Evolutionary conservation across 2,113 vertebrate genomes (phyloP).

Genomic region (Sinocyclocheilus anophthalmus): DNA sequence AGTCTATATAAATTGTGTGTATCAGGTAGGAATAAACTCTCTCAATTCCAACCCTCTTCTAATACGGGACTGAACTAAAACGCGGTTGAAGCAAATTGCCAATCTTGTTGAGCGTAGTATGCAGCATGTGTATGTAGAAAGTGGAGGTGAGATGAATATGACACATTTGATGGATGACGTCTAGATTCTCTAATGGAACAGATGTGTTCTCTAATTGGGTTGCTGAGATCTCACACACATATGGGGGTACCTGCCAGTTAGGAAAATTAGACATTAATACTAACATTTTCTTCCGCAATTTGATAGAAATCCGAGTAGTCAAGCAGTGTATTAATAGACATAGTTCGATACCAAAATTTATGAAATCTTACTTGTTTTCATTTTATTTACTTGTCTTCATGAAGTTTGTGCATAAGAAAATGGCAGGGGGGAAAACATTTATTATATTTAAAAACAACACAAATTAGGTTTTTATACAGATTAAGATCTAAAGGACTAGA

Average conservation of each 20-base stretch:
- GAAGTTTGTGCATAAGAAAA: not conserved
- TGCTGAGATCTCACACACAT: slow-evolving; percentile 64
- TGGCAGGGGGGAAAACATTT: not conserved
- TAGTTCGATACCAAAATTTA: not conserved
- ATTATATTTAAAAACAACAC: not conserved
- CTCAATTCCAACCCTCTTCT: not conserved
- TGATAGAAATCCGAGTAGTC: slow-evolving; percentile 57
- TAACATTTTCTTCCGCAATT: slow-evolving; percentile 61
- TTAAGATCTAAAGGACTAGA: not conserved
- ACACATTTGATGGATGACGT: slow-evolving; percentile 72
- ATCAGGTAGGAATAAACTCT: not conserved
- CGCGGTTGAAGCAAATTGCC: not conserved
- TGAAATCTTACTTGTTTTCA: not conserved
- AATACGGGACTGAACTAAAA: not conserved
- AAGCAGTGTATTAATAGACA: slow-evolving; percentile 48
- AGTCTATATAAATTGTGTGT: not conserved
- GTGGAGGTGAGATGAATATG: slow-evolving; percentile 56
- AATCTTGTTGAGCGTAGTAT: slow-evolving; percentile 25
- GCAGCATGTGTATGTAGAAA: not conserved
- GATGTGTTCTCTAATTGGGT: slow-evolving; percentile 75
- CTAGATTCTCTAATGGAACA: slow-evolving; percentile 71
- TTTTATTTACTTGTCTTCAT: no score
- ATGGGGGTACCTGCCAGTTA: slow-evolving; percentile 59
- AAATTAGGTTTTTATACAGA: not conserved
- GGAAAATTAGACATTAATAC: slow-evolving; percentile 58